These are phyloP conservation scores for Drosophila lacertosa DNA, from an alignment of 1,140 invertebrate genomes.

Conservation along the genomic window DNA sequence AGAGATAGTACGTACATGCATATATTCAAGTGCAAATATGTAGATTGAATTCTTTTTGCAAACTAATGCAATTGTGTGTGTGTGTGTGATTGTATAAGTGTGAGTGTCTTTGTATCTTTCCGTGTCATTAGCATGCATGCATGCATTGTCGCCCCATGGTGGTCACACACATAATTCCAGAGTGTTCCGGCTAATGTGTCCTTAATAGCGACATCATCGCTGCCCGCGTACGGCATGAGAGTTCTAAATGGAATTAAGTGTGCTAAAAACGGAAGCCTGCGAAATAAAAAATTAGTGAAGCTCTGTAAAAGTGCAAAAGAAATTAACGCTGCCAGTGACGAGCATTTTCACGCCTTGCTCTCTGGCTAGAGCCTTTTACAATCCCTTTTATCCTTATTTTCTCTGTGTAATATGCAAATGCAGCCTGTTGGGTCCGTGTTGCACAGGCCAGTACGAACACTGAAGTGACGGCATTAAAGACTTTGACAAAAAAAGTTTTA, in stretches of 20 bases:
- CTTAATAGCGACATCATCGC: constrained; percentile 78
- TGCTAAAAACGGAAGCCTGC: constrained; percentile 60
- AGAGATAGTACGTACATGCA: not conserved
- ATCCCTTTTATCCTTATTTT: constrained; percentile 21
- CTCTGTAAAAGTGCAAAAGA: constrained; percentile 46
- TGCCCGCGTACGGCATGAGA: constrained; percentile 35
- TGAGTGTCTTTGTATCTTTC: constrained; percentile 16
- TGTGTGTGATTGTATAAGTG: not conserved
- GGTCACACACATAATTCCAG: constrained; percentile 65
- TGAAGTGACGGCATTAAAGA: constrained; percentile 15
- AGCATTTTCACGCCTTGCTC: constrained; percentile 18
- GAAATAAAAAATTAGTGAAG: constrained; percentile 39
- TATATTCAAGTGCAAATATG: constrained; percentile 20
- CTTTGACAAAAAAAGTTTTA: constrained; percentile 7
- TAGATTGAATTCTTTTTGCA: constrained; percentile 60
- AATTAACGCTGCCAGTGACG: constrained; percentile 42
- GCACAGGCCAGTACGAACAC: not conserved
- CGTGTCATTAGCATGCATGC: constrained; percentile 72
- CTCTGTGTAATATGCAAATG: constrained; percentile 31
- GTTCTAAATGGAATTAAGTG: constrained; percentile 72
- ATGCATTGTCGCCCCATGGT: constrained; percentile 37
- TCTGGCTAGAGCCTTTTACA: constrained; percentile 3
- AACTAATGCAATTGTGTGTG: constrained; percentile 44
- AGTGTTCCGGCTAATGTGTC: constrained; percentile 75
- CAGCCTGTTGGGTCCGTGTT: not conserved